Evolutionary conservation across 2,888 invertebrate species (phyloP).

Genomic region (Peribatodes rhomboidaria): DNA sequence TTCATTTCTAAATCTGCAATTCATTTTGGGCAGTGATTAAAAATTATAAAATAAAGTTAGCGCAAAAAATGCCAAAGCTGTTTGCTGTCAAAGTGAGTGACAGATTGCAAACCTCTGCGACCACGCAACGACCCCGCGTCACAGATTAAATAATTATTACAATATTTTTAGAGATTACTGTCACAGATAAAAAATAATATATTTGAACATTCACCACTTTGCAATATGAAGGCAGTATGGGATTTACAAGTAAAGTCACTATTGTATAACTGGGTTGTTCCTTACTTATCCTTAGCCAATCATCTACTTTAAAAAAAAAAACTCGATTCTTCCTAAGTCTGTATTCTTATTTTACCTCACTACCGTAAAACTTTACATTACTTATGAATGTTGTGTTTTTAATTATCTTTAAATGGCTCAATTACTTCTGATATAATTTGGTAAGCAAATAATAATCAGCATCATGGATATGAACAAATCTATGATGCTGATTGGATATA

Average conservation of each 20-base stretch:
- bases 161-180: slow-evolving; percentile 47
- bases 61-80: slow-evolving; percentile 30
- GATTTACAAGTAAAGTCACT: background rate
- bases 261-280: too few relatives aligned
- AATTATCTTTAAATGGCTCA: too few relatives aligned
- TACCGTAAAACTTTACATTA: too few relatives aligned
- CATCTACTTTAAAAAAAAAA: too few relatives aligned
- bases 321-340: too few relatives aligned
- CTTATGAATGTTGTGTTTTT: too few relatives aligned
- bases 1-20: slow-evolving; percentile 12
- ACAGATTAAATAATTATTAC: slow-evolving; percentile 46
- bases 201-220: slow-evolving; percentile 38
- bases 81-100: slow-evolving; percentile 49
- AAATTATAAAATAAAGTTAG: slow-evolving; percentile 32
- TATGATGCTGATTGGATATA: too few relatives aligned
- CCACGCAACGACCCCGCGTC: slow-evolving; percentile 38
- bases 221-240: slow-evolving; percentile 22
- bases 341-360: too few relatives aligned
- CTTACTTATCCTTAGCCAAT: too few relatives aligned
- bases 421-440: too few relatives aligned
- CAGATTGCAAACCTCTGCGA: slow-evolving; percentile 45
- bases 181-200: slow-evolving; percentile 46
- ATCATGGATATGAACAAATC: too few relatives aligned
- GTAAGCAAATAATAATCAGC: too few relatives aligned
- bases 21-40: slow-evolving; percentile 18